phyloP scores from a whole-genome alignment of 1,140 invertebrate species.

The Notospermus geniculatus region DNA sequence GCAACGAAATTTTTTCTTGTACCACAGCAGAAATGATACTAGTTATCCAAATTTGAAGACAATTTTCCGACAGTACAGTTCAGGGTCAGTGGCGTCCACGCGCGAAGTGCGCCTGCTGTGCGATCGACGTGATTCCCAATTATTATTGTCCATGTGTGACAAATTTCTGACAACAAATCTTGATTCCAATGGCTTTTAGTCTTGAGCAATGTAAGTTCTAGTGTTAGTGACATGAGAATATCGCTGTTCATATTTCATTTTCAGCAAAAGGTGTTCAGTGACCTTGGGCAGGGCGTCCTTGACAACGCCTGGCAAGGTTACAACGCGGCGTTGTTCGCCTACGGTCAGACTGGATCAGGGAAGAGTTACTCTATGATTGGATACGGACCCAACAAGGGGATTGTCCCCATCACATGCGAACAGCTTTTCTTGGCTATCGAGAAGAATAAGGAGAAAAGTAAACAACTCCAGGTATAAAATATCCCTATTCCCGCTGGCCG shows the following conservation, averaged over 20 bases:
- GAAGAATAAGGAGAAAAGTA: slow-evolving; percentile 29
- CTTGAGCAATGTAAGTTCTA: too few relatives aligned
- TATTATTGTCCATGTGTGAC: too few relatives aligned
- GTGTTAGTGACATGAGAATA: too few relatives aligned
- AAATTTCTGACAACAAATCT: too few relatives aligned
- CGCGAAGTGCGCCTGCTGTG: too few relatives aligned
- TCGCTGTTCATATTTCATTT: slow-evolving; percentile 9
- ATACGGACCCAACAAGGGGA: slow-evolving; percentile 68
- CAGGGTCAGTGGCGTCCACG: too few relatives aligned
- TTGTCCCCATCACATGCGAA: slow-evolving; percentile 72
- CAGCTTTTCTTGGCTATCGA: slow-evolving; percentile 39
- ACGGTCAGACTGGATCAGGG: slow-evolving; percentile 64
- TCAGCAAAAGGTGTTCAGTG: slow-evolving; percentile 58
- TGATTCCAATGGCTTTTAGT: too few relatives aligned
- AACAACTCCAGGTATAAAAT: slow-evolving; percentile 54
- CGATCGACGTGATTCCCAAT: too few relatives aligned
- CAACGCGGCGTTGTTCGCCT: slow-evolving; percentile 62
- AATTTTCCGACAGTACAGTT: too few relatives aligned
- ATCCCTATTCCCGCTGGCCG: too few relatives aligned
- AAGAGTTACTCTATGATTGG: slow-evolving; percentile 64
- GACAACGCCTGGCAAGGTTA: slow-evolving; percentile 62
- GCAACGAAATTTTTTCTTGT: neutral
- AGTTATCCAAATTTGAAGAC: neutral
- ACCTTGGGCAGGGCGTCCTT: slow-evolving; percentile 60
- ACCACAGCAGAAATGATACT: neutral